Conservation (phyloP, 2,888 invertebrate species). For the Apamea sordens region DNA sequence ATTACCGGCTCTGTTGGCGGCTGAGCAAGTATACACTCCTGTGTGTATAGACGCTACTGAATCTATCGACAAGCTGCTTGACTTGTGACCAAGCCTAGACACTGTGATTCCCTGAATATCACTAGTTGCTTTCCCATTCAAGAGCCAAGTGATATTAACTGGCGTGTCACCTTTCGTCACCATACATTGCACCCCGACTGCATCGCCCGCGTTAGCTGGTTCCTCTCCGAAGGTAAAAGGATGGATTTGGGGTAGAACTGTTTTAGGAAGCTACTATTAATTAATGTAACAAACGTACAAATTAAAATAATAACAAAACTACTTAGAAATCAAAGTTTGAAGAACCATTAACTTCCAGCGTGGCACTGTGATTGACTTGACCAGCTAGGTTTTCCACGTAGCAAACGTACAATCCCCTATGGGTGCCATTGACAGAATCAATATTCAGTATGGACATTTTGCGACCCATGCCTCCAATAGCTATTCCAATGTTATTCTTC, state of each 20-base stretch:
- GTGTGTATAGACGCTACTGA: constrained; percentile 93
- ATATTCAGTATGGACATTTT: constrained; percentile 93
- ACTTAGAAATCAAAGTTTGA: constrained; percentile 66
- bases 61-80: constrained; percentile 93
- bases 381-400: constrained; percentile 93
- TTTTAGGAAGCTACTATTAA: constrained; percentile 65
- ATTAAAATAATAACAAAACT: constrained; percentile 65
- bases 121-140: constrained; percentile 91
- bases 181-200: constrained; percentile 93
- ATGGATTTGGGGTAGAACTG: constrained; percentile 94
- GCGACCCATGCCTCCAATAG: constrained; percentile 91
- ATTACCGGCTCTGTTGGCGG: constrained; percentile 92
- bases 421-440: constrained; percentile 92
- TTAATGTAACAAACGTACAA: constrained; percentile 52
- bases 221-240: constrained; percentile 95
- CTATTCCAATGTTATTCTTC: constrained; percentile 90
- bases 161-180: constrained; percentile 95
- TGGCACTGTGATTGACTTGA: constrained; percentile 92
- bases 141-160: constrained; percentile 93
- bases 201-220: constrained; percentile 94
- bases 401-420: constrained; percentile 94
- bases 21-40: constrained; percentile 94
- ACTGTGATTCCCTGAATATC: constrained; percentile 90
- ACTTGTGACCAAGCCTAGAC: constrained; percentile 91
- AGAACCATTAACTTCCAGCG: constrained; percentile 93